Evolutionary conservation across 2,888 invertebrate species (phyloP), one percentile per base, ranked within the genome.

Genomic region (Nymphalis urticae): DNA sequence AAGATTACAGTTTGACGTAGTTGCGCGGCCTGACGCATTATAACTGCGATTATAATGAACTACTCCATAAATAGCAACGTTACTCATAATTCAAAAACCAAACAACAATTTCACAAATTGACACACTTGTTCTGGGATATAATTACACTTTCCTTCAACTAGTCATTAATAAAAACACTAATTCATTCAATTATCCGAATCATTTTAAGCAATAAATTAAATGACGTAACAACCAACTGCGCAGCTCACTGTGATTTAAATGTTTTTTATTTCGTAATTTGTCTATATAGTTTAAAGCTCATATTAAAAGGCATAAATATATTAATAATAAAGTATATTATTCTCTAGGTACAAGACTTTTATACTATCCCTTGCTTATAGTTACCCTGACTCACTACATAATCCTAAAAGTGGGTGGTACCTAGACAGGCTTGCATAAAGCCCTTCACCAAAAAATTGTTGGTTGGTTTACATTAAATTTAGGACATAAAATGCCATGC

Each of bases 1-100:
- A 48, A 68, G 70, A 72, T 69, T 64, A 63, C 62, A 50, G 65
- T 54, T 66, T 72, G 72, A 73, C 72, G 72, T 71, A 68, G 61
- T 61, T 64, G 59, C 62, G 56, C 62, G 50, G 60, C 59, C 65
- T 75, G 72, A 75, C 74, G 73, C 70, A 71, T 62, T 61, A 32
- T 59, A 64, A 62, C 58, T 53, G 21, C 70, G 62, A 61, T 66
- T 71, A 63, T 60, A 66, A 69, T 62, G 66, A 65, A 67, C 54
- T 32, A 2, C 2, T 47, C 65, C 60, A 69, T 70, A 72, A 69
- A 73, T 73, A 74, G 66, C 59, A 64, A 64, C 62, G 62, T 73
- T 72, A 71, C 64, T 74, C 72, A 72, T 67, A 69, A 67, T 61
- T 62, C 27, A 32, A 5, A 32, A 53, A 19, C 48, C 61, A 64